Base-by-base conservation (phyloP, 2,888 invertebrate species). In the Phragmatobia fuliginosa region DNA sequence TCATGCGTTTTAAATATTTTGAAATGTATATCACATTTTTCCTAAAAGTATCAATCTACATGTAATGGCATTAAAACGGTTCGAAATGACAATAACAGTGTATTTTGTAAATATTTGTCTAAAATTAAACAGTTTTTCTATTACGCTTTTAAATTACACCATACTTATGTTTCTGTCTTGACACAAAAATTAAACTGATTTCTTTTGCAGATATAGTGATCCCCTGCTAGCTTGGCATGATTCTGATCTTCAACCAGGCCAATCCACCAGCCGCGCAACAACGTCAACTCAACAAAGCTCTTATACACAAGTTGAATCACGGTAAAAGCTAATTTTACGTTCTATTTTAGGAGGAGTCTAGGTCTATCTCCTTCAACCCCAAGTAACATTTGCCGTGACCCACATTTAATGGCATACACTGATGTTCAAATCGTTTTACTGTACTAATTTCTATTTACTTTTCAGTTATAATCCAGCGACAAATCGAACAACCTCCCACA, bases 381-480 rank as follows among this genome's bases (percentile, higher is more conserved):
- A 21, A 52, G 4, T 11, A 4, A 52, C n/a, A n/a, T n/a, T n/a
- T n/a, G n/a, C 1, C 4, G 52, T 28, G 25, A 52, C 14, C 52
- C 25, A 52, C 28, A 5, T 25, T 25, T 11, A 6, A 18, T 18
- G 1, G 4, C 1, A 25, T 52, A 25, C 10, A 11, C 3, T 11
- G 25, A 0, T 11, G 0, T 52, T 4, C 11, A 25, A 52, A 52
- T 25, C 14, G 1, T 28, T 25, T 28, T 28, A 3, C 1, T 25
- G 25, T 25, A 25, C 4, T 52, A 52, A 49, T n/a, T 49, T n/a
- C 11, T 1, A 1, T 8, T 28, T 63, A 56, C 52, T 38, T 71
- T 67, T 62, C 88, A 95, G 95, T 28, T 95, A 87, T 79, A 87
- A 95, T 76, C 81, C 90, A 6, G 86, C 81, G 32, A 95, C 94